Percentiles rank a stretch among this genome's conserved stretches.
These are phyloP conservation scores for Glossophaga mutica DNA, from an alignment of 2,797 vertebrate genomes.

Conservation along the genomic window DNA sequence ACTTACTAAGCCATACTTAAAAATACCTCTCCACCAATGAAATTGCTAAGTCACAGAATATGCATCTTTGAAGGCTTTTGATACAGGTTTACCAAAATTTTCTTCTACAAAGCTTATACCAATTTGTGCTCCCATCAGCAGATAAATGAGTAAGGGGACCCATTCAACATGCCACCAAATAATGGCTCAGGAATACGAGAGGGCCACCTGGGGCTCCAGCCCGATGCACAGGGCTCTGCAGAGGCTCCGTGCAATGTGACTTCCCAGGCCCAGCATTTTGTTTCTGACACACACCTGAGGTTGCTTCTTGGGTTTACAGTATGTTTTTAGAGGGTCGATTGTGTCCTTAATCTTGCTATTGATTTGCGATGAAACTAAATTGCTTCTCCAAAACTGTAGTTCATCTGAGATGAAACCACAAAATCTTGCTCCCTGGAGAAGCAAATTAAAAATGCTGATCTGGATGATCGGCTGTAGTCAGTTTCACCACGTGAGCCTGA, in stretches of 20 bases:
- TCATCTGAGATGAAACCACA: slow-evolving; percentile 16
- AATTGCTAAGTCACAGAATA: neutral
- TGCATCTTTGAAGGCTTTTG: neutral
- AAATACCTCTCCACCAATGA: neutral
- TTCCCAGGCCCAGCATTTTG: neutral
- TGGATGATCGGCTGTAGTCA: neutral
- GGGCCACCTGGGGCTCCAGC: neutral
- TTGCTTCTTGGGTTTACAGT: neutral
- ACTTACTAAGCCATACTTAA: neutral
- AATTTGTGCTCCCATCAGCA: neutral
- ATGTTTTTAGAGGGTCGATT: neutral
- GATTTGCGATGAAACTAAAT: neutral
- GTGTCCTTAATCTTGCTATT: neutral
- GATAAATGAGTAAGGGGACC: neutral
- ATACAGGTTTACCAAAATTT: neutral
- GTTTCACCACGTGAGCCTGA: neutral
- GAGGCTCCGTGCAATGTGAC: neutral
- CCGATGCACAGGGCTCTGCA: no score
- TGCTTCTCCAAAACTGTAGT: neutral
- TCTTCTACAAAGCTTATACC: neutral
- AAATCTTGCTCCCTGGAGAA: neutral
- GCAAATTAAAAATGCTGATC: slow-evolving; percentile 31
- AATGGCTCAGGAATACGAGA: neutral
- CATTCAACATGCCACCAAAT: neutral
- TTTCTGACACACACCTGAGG: neutral